These are phyloP conservation scores for Montipora cactus DNA, from an alignment of 64 coral and sea anemone genomes.

Conservation along the genomic window DNA sequence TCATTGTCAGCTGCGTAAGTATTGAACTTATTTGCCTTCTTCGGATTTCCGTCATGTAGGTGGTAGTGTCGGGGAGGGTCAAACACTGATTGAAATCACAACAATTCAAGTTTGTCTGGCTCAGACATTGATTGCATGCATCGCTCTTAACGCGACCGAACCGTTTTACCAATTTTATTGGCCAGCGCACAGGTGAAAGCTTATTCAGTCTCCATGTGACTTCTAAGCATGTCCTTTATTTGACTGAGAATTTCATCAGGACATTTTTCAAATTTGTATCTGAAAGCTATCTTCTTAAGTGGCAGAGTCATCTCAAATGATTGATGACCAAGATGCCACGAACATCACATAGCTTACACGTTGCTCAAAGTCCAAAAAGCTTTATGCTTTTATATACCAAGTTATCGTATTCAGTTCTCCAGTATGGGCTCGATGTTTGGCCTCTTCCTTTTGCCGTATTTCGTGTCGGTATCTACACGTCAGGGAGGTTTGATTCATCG, in stretches of 20 bases:
- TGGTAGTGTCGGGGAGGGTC: conserved; percentile 6
- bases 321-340: conserved; percentile 18
- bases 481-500: neutral
- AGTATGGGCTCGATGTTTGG: too few species aligned
- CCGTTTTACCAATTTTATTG: neutral
- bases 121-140: neutral
- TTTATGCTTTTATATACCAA: neutral
- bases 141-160: too few species aligned
- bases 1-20: conserved; percentile 8
- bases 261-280: conserved; percentile 39
- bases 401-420: too few species aligned
- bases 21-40: conserved; percentile 5
- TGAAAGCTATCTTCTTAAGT: conserved; percentile 48
- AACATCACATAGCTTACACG: conserved; percentile 5
- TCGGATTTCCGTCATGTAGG: conserved; percentile 38
- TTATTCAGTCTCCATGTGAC: neutral
- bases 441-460: neutral
- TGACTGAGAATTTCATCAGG: conserved; percentile 33
- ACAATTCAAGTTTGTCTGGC: conserved; percentile 28
- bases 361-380: neutral
- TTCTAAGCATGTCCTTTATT: conserved; percentile 28
- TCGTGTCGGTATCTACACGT: neutral
- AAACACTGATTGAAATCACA: conserved; percentile 29
- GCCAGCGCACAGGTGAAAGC: conserved; percentile 18
- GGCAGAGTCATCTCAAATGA: conserved; percentile 39